A percentile compares a stretch with the other conserved stretches of the same genome.
These are phyloP conservation scores for Centrocercus urophasianus DNA, from an alignment of 2,113 vertebrate genomes.

Conservation along the genomic window DNA sequence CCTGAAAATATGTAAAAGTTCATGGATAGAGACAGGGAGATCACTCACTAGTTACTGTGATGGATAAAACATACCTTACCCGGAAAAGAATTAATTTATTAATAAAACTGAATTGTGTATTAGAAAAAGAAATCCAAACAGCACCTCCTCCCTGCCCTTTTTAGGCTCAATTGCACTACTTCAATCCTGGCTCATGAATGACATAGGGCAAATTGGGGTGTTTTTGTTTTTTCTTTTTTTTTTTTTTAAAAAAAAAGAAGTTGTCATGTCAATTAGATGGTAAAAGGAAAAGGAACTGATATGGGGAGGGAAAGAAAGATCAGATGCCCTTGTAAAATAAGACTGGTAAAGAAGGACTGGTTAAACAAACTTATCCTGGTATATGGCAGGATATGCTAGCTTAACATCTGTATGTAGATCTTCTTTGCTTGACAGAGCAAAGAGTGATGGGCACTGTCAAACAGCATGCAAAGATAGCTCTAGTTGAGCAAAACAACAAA, in stretches of 20 bases:
- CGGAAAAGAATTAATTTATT: neutral
- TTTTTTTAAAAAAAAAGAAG: neutral
- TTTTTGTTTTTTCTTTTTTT: neutral
- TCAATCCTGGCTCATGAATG: neutral
- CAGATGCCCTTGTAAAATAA: no score
- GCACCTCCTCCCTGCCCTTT: accelerated
- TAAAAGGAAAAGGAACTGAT: no score
- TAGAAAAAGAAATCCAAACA: neutral
- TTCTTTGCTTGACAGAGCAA: no score
- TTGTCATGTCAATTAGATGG: no score
- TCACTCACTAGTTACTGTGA: neutral
- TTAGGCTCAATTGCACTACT: neutral
- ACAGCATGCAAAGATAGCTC: no score
- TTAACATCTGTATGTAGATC: no score
- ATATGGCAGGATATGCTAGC: no score
- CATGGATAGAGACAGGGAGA: neutral
- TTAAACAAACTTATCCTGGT: no score
- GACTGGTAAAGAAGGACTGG: no score
- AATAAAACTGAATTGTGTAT: neutral
- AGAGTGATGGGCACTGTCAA: no score
- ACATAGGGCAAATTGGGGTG: neutral
- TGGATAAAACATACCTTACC: neutral
- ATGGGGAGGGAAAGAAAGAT: no score
- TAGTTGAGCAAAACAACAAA: no score
- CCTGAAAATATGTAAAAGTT: neutral